These are phyloP conservation scores for Agrochola litura DNA, from an alignment of 2,888 invertebrate species.

Conservation along the genomic window DNA sequence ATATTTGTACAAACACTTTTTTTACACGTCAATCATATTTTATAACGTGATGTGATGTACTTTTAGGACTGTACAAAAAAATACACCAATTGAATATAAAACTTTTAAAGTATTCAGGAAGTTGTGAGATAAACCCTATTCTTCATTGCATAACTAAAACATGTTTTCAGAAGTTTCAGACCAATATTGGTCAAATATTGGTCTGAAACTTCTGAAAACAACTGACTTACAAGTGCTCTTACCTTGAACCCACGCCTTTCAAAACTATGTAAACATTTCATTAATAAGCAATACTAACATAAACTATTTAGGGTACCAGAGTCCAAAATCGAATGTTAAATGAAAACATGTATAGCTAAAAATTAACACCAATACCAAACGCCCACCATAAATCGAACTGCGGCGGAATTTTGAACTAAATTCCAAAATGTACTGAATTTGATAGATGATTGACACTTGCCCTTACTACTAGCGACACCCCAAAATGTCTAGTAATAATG, in stretches of 20 bases:
- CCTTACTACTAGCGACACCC: not conserved
- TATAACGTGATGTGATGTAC: not conserved
- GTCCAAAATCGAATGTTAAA: not conserved
- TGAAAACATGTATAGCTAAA: not conserved
- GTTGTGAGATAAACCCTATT: too few relatives aligned
- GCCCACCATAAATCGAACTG: not conserved
- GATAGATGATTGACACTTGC: slow-evolving; percentile 10
- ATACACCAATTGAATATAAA: not conserved
- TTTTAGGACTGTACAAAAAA: not conserved
- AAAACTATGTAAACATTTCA: slow-evolving; percentile 3
- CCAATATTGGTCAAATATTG: not conserved
- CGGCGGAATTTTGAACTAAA: not conserved
- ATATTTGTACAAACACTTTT: not conserved
- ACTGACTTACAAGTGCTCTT: not conserved
- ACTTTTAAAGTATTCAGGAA: not conserved
- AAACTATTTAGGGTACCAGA: slow-evolving; percentile 5
- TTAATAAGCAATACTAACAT: slow-evolving; percentile 11
- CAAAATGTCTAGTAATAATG: slow-evolving; percentile 1
- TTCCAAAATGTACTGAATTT: slow-evolving; percentile 12
- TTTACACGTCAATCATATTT: not conserved
- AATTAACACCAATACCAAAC: slow-evolving; percentile 8
- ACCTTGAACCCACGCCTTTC: not conserved
- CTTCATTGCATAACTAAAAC: not conserved
- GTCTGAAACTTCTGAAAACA: too few relatives aligned
- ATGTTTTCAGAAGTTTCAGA: not conserved